Percentiles rank a stretch among this genome's conserved stretches.
Conservation (phyloP, 2,113 vertebrate species). For the Thalassoma bifasciatum region DNA sequence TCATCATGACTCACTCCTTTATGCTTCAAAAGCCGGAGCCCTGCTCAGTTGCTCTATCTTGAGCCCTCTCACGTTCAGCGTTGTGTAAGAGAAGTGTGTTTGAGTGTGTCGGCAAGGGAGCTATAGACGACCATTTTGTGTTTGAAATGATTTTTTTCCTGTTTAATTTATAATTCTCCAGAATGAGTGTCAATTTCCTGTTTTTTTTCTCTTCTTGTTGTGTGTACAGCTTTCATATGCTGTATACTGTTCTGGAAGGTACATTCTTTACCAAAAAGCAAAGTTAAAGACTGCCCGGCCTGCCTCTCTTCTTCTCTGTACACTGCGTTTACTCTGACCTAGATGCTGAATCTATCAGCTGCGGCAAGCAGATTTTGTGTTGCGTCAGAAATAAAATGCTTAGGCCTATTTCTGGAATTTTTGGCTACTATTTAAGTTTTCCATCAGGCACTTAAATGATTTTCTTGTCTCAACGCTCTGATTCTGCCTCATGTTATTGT, state of each 20-base stretch:
- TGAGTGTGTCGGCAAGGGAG: slow-evolving; percentile 29
- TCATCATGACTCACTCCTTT: slow-evolving; percentile 85
- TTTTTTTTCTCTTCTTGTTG: background rate
- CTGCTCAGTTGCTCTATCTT: slow-evolving; percentile 74
- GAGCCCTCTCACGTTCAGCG: slow-evolving; percentile 73
- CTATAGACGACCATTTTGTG: slow-evolving; percentile 38
- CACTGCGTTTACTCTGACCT: slow-evolving; percentile 65
- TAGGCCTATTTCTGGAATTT: slow-evolving; percentile 20
- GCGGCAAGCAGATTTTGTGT: slow-evolving; percentile 67
- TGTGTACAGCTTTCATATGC: background rate
- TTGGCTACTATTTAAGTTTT: background rate
- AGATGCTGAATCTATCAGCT: slow-evolving; percentile 69
- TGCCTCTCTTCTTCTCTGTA: slow-evolving; percentile 24
- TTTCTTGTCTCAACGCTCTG: background rate
- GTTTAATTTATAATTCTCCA: background rate
- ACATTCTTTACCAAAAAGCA: background rate
- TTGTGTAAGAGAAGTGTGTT: slow-evolving; percentile 70
- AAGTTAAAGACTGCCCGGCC: slow-evolving; percentile 1
- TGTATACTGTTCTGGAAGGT: background rate
- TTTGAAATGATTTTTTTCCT: slow-evolving; percentile 21
- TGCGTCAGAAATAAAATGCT: slow-evolving; percentile 67
- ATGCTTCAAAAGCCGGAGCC: slow-evolving; percentile 81
- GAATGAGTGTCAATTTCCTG: background rate
- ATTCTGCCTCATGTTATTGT: background rate
- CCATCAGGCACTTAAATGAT: background rate